Conservation (phyloP, 2,113 vertebrate species). For the Brachypodius melanocephalos region DNA sequence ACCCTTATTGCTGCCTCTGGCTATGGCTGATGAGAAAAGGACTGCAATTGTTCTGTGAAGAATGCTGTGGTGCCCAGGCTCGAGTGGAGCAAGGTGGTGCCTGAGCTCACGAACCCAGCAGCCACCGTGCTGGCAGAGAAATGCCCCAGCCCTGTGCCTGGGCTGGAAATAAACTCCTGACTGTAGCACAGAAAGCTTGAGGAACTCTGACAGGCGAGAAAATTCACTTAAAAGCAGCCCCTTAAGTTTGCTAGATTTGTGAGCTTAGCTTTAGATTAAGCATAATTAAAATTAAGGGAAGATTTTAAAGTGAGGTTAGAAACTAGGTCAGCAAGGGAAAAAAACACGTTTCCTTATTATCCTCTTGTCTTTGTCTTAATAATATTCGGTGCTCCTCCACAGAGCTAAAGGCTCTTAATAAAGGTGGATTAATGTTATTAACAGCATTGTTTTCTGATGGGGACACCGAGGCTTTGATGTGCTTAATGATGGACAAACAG, state of each 20-base stretch:
- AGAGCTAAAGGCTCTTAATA: slow-evolving; percentile 14
- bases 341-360: slow-evolving; percentile 39
- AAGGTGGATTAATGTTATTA: slow-evolving; percentile 45
- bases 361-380: slow-evolving; percentile 28
- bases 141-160: background rate
- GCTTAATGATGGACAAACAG: background rate
- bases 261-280: slow-evolving; percentile 52
- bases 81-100: slow-evolving; percentile 38
- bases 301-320: slow-evolving; percentile 48
- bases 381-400: background rate
- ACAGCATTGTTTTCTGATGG: slow-evolving; percentile 5
- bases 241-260: slow-evolving; percentile 47
- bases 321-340: slow-evolving; percentile 46
- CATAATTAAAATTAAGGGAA: slow-evolving; percentile 31
- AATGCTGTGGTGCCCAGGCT: slow-evolving; percentile 29
- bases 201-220: background rate
- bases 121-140: background rate
- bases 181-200: background rate
- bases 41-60: slow-evolving; percentile 58
- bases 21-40: slow-evolving; percentile 73
- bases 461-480: background rate
- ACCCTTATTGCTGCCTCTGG: slow-evolving; percentile 76
- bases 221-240: slow-evolving; percentile 42
- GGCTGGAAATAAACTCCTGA: slow-evolving; percentile 25
- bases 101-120: background rate